phyloP scores from a whole-genome alignment of 1,140 invertebrate genomes.

The Triops longicaudatus region DNA sequence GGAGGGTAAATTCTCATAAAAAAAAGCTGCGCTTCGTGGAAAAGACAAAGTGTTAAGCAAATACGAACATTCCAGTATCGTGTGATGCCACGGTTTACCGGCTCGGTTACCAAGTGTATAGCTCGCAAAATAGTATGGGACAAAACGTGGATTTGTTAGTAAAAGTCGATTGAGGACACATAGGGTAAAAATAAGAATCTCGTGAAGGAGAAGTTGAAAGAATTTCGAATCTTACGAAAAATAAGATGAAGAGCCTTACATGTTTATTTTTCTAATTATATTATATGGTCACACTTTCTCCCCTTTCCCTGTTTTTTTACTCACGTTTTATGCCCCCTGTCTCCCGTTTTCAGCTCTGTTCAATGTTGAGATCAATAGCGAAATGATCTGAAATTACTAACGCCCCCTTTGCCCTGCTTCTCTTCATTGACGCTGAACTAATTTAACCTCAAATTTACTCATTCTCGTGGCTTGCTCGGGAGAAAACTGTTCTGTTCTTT shows the following conservation, averaged over 20 bases:
- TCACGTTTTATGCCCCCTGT: neutral
- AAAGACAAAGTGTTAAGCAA: too few species aligned
- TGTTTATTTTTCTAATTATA: slow-evolving; percentile 16
- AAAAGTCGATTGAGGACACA: neutral
- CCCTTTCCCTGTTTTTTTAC: neutral
- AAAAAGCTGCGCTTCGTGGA: too few species aligned
- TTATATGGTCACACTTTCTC: slow-evolving; percentile 4
- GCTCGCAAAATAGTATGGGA: too few species aligned
- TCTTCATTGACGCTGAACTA: neutral
- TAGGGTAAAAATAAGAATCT: neutral
- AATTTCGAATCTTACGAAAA: neutral
- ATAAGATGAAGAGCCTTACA: slow-evolving; percentile 15
- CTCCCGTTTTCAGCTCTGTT: neutral
- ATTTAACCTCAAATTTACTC: neutral
- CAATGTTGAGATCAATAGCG: neutral
- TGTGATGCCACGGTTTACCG: too few species aligned
- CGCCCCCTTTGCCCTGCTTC: neutral
- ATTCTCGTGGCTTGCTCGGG: neutral
- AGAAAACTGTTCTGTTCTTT: neutral
- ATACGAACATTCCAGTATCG: too few species aligned
- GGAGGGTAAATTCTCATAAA: too few species aligned
- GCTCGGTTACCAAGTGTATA: too few species aligned
- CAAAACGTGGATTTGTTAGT: too few species aligned
- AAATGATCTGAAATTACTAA: neutral
- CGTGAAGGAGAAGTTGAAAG: neutral